These are phyloP conservation scores for Ailurus styani DNA, from an alignment of 2,113 vertebrate species.

Conservation along the genomic window DNA sequence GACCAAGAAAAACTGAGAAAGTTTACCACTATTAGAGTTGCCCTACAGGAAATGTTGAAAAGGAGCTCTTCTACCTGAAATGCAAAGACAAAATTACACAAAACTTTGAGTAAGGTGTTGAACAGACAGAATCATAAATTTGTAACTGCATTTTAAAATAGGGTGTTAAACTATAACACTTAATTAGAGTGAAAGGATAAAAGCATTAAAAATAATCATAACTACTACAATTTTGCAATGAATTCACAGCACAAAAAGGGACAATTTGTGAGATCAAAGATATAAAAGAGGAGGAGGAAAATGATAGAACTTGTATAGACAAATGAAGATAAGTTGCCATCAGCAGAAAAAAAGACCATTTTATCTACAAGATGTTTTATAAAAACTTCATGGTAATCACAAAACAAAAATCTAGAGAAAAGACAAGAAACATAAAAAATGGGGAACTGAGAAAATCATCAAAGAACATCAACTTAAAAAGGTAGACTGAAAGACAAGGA, in stretches of 20 bases:
- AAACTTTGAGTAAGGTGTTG: background rate
- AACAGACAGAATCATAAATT: background rate
- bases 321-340: background rate
- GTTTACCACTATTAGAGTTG: background rate
- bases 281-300: background rate
- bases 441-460: background rate
- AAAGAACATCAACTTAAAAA: background rate
- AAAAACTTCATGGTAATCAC: background rate
- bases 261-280: background rate
- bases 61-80: background rate
- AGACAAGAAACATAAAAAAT: background rate
- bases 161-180: background rate
- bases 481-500: background rate
- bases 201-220: background rate
- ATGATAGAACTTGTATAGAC: background rate
- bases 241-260: background rate
- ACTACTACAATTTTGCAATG: background rate
- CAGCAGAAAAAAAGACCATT: background rate
- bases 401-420: background rate
- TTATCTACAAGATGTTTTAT: background rate
- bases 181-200: background rate
- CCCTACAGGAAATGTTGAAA: background rate
- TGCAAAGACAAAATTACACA: background rate
- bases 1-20: background rate
- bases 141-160: background rate